Conservation (phyloP, 53 echinoderm and acorn worm genomes). For the Holothuria scabra region DNA sequence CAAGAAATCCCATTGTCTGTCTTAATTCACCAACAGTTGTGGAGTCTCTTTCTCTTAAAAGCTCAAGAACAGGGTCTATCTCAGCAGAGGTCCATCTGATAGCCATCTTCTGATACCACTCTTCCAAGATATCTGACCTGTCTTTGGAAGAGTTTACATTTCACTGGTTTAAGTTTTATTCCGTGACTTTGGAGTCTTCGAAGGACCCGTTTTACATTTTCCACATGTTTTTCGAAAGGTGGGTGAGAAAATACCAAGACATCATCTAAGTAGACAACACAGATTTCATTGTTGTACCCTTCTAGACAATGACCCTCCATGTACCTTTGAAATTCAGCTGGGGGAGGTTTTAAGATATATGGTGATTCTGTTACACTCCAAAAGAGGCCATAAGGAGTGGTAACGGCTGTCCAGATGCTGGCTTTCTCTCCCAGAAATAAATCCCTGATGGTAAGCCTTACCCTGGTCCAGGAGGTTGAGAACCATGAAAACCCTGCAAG, state of each 20-base stretch:
- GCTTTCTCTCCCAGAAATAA: slow-evolving; percentile 20
- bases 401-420: slow-evolving; percentile 40
- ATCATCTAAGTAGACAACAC: slow-evolving; percentile 61
- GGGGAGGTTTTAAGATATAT: slow-evolving; percentile 34
- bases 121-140: slow-evolving; percentile 59
- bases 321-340: slow-evolving; percentile 57
- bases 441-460: slow-evolving; percentile 55
- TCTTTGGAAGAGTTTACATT: slow-evolving; percentile 54
- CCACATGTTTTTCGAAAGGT: slow-evolving; percentile 62
- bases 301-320: slow-evolving; percentile 62
- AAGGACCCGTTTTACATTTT: slow-evolving; percentile 49
- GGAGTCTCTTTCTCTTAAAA: slow-evolving; percentile 50
- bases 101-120: too few species aligned
- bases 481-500: slow-evolving; percentile 47
- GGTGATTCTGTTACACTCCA: slow-evolving; percentile 47
- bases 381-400: slow-evolving; percentile 23
- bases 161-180: slow-evolving; percentile 53
- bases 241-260: slow-evolving; percentile 52
- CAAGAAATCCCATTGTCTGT: slow-evolving; percentile 44
- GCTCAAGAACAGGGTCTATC: slow-evolving; percentile 13
- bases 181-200: slow-evolving; percentile 50
- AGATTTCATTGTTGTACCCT: slow-evolving; percentile 45
- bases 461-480: slow-evolving; percentile 48
- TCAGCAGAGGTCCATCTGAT: slow-evolving; percentile 67
- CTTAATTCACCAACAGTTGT: slow-evolving; percentile 63